A percentile compares a stretch with the other conserved stretches of the same genome.
These are phyloP conservation scores for Malthinus flaveolus DNA, from an alignment of 2,888 invertebrate genomes.

Conservation along the genomic window DNA sequence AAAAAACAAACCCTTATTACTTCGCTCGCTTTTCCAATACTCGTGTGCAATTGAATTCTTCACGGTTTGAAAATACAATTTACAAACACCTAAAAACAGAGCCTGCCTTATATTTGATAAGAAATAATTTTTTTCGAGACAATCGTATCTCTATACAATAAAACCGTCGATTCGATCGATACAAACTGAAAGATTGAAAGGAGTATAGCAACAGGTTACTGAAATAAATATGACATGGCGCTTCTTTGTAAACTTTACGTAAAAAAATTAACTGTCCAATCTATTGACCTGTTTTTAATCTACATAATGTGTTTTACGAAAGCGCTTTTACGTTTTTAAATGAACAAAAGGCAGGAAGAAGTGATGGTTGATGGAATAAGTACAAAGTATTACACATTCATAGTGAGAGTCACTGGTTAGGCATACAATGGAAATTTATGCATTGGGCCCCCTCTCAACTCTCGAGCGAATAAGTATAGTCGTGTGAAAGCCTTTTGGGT, in stretches of 20 bases:
- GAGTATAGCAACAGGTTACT: slow-evolving; percentile 2
- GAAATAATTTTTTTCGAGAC: too few species aligned
- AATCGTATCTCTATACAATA: slow-evolving; percentile 1
- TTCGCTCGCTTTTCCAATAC: neutral
- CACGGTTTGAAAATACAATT: neutral
- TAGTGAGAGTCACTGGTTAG: too few species aligned
- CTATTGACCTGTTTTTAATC: neutral
- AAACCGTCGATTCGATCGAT: slow-evolving; percentile 1
- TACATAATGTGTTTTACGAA: too few species aligned
- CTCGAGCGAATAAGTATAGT: too few species aligned
- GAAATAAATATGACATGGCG: neutral
- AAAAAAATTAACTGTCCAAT: neutral
- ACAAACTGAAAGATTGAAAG: neutral
- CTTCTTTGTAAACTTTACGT: neutral
- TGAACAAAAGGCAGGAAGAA: too few species aligned
- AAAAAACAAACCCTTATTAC: neutral
- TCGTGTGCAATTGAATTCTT: slow-evolving; percentile 3
- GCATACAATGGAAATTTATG: too few species aligned
- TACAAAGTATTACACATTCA: too few species aligned
- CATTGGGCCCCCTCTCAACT: too few species aligned
- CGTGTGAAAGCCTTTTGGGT: too few species aligned
- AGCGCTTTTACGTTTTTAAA: too few species aligned
- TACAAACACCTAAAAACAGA: neutral
- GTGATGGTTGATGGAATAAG: too few species aligned
- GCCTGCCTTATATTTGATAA: too few species aligned